Conservation (phyloP, 2,113 vertebrate genomes). For the Calyptomena viridis region DNA sequence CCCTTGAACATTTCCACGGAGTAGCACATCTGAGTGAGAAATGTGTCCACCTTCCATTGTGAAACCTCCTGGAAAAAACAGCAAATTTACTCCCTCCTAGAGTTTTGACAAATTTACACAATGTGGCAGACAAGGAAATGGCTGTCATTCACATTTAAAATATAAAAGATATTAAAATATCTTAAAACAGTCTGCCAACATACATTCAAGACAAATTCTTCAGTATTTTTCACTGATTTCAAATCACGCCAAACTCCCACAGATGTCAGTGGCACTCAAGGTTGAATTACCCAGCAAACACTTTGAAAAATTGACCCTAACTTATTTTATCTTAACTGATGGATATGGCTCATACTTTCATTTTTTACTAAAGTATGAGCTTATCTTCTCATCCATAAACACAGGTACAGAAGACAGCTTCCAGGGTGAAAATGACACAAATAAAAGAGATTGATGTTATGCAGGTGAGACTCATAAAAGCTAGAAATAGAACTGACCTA, state of each 20-base stretch:
- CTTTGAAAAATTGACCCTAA: background rate
- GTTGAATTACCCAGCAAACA: background rate
- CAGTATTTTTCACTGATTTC: background rate
- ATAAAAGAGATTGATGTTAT: background rate
- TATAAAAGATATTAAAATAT: background rate
- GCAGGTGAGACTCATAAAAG: background rate
- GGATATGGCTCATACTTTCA: background rate
- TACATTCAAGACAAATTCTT: background rate
- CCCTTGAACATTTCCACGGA: conserved; percentile 77
- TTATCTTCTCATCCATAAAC: background rate
- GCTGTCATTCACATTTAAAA: background rate
- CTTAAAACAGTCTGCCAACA: background rate
- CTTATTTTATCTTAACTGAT: background rate
- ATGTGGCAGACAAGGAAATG: background rate
- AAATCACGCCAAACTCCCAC: background rate
- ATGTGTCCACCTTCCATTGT: conserved; percentile 82
- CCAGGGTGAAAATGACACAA: background rate
- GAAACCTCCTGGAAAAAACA: conserved; percentile 80
- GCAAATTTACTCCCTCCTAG: background rate
- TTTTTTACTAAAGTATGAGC: background rate
- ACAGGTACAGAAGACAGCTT: background rate
- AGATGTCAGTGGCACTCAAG: background rate
- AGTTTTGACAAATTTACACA: background rate
- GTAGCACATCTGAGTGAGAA: conserved; percentile 74
- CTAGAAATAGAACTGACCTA: background rate